These are phyloP conservation scores for Streptopelia turtur DNA, from an alignment of 2,797 vertebrate species.

Conservation along the genomic window DNA sequence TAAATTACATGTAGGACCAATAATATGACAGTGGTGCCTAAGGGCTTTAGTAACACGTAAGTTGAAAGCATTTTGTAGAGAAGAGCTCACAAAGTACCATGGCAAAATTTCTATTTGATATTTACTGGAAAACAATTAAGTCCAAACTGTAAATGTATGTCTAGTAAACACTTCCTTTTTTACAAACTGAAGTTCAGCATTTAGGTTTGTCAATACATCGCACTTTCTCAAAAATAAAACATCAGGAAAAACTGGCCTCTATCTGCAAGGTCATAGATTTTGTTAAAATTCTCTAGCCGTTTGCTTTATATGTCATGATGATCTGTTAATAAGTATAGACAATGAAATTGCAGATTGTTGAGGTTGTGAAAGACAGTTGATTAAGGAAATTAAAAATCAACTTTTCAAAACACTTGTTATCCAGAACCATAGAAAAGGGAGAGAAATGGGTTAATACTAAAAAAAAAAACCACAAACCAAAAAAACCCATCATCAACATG, in stretches of 20 bases:
- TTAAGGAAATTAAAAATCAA: neutral
- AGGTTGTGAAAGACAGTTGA: neutral
- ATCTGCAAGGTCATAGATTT: neutral
- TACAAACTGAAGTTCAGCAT: accelerated
- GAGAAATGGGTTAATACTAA: neutral
- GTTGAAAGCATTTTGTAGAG: neutral
- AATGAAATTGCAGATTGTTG: neutral
- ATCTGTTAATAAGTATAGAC: neutral
- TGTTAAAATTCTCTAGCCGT: neutral
- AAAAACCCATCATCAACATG: neutral
- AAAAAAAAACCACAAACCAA: neutral
- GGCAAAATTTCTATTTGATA: neutral
- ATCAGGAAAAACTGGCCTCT: neutral
- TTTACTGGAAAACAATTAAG: neutral
- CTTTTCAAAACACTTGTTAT: neutral
- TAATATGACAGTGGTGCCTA: neutral
- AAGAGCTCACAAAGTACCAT: neutral
- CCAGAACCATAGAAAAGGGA: neutral
- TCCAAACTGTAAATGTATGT: neutral
- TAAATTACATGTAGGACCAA: neutral
- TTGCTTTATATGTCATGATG: neutral
- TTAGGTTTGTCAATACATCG: neutral
- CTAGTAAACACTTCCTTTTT: neutral
- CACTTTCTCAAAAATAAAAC: neutral
- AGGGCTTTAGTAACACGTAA: neutral